Conservation (phyloP, 2,888 invertebrate species). For the Cryptops parisi region DNA sequence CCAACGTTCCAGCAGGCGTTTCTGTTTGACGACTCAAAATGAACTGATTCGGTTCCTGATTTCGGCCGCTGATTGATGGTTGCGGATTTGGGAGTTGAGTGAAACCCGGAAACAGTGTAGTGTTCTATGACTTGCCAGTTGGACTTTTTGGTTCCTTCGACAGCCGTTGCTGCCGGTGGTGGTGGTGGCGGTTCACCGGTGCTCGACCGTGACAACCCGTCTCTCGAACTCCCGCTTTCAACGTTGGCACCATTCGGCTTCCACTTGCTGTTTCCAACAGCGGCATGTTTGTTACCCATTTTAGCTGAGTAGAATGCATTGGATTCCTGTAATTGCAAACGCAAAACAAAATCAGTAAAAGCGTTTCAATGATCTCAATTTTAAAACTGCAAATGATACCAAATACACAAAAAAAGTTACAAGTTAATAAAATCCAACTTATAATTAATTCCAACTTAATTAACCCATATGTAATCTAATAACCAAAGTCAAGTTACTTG, state of each 20-base stretch:
- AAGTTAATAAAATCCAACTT: too few species aligned
- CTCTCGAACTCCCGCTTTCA: neutral
- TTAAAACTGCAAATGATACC: too few species aligned
- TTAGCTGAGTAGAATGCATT: neutral
- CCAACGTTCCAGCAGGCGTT: constrained; percentile 34
- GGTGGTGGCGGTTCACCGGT: constrained; percentile 1
- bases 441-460: too few species aligned
- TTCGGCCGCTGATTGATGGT: neutral
- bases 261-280: neutral
- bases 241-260: neutral
- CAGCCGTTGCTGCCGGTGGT: neutral
- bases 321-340: neutral
- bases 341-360: too few species aligned
- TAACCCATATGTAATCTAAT: too few species aligned
- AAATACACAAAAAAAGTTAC: too few species aligned
- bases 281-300: neutral
- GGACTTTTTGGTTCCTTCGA: constrained; percentile 50
- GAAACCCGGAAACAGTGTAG: constrained; percentile 46
- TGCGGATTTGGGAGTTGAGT: constrained; percentile 13
- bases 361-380: too few species aligned
- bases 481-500: too few species aligned
- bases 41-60: constrained; percentile 1
- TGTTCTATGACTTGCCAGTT: constrained; percentile 88
- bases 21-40: neutral
- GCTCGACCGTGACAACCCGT: neutral